A percentile compares a stretch with the other conserved stretches of the same genome.
Conservation (phyloP, 2,113 vertebrate genomes). For the Sus scrofa region DNA sequence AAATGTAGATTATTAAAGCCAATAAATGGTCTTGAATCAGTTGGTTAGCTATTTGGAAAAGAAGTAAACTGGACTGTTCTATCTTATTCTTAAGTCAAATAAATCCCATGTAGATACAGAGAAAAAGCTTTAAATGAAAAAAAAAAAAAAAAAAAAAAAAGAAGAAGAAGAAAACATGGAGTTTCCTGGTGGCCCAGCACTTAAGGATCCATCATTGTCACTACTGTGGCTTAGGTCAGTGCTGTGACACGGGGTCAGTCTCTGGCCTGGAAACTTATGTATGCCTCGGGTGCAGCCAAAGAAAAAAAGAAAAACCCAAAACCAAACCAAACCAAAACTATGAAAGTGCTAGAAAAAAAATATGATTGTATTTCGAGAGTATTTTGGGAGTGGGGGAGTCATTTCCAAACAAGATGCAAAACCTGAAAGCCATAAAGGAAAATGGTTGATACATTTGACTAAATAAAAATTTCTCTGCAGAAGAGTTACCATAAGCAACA, state of each 20-base stretch:
- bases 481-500: background rate
- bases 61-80: background rate
- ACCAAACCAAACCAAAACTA: background rate
- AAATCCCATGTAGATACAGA: background rate
- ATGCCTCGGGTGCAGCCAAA: no score
- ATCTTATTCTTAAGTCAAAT: background rate
- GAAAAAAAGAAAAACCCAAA: no score
- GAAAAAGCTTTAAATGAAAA: background rate
- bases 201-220: no score
- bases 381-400: background rate
- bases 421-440: conserved; percentile 12
- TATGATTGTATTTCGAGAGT: conserved; percentile 6
- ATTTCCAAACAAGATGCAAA: background rate
- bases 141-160: background rate
- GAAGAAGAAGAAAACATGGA: background rate
- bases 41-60: background rate
- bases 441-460: conserved; percentile 10
- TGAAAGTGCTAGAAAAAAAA: background rate
- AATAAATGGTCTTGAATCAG: background rate
- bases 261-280: no score
- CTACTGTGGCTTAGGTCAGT: no score
- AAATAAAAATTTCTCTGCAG: background rate
- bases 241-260: no score
- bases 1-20: background rate
- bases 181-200: background rate